Base-by-base conservation (phyloP, 2,113 vertebrate genomes). In the Plestiodon gilberti region DNA sequence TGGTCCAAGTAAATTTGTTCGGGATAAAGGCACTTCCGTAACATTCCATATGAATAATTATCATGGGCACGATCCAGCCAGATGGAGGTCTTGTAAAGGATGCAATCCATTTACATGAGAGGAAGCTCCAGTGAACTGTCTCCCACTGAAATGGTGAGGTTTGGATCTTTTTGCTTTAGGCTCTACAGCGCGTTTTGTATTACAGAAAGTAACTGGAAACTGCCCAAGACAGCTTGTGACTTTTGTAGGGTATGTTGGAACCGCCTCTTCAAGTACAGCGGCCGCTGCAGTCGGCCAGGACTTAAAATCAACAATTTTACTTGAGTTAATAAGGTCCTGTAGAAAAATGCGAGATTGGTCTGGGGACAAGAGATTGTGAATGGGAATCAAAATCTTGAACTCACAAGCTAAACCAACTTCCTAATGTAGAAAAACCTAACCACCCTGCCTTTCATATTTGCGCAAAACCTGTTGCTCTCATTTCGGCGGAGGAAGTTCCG, bases 371-470 rank as follows among this genome's bases (percentile, higher is more conserved):
- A 57, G 76, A 33, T 59, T 84, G 83, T 48, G 33, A 11, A 25
- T 10, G 30, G 23, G 64, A 90, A 86, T 78, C 76, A 89, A 88
- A 90, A 79, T 20, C 75, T 81, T n/a, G 67, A 86, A 62, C 81
- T 90, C 87, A 75, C 43, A 52, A 87, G 75, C 35, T 48, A 62
- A 84, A n/a, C 38, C 78, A 18, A 9, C 43, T 79, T 61, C 38
- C 57, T 10, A 59, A 23, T 18, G 69, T 25, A 15, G 67, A 15
- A 71, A 80, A 48, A 17, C n/a, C n/a, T n/a, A n/a, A 61, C 15
- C 33, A 48, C 15, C 28, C 28, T 2, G 22, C 61, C 18, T 15
- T 70, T 40, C 65, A 13, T 23, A 15, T 33, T 25, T 18, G 64
- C 7, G 75, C 64, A 3, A 30, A 61, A 55, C 48, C 43, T 2